Evolutionary conservation across 1,140 invertebrate species (phyloP), one percentile per base, ranked within the genome.

Genomic region (Mactra quadrangularis): DNA sequence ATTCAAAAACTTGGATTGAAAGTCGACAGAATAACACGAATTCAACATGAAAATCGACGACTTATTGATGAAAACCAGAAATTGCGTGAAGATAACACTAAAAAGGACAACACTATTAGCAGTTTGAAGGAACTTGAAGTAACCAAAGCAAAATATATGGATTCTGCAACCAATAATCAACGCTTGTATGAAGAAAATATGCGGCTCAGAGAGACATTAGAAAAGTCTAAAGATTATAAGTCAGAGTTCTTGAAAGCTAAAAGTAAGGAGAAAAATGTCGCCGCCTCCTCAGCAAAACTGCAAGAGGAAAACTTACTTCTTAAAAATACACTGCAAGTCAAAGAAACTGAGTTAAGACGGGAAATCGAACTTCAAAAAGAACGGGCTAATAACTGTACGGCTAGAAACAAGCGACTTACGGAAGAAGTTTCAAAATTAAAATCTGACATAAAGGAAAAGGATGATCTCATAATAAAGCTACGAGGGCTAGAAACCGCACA

Each of bases 161-260:
- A 81, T 60, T 3, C 64, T 47, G 35, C 77, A 19, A 22, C 77
- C 27, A 81, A 81, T 31, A 81, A 81, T 25, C 77, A 81, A 81
- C 50, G 77, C 25, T 41, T 81, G 3, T 81, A 81, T 25, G 77
- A 81, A 50, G 77, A 81, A 81, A 81, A 81, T 57, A 81, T 59
- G 66, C 31, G 77, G 1, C 53, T 81, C 0, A 25, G 77, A 29
- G 77, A 81, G 47, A 81, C 31, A 7, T 59, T 81, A 9, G 77
- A 81, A 38, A 81, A 71, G 47, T 81, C 77, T 0, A 81, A 71
- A 50, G 64, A 81, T 64, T 81, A 81, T 38, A 81, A 81, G 31
- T 19, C 52, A 25, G 77, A 81, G 50, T 81, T 81, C 60, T 7
- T 19, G n/a, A 81, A 71, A 60, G 53, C 27, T 3, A 81, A 41